These are phyloP conservation scores for Lasioglossum figueresi DNA, from an alignment of 2,888 invertebrate species.

Conservation along the genomic window DNA sequence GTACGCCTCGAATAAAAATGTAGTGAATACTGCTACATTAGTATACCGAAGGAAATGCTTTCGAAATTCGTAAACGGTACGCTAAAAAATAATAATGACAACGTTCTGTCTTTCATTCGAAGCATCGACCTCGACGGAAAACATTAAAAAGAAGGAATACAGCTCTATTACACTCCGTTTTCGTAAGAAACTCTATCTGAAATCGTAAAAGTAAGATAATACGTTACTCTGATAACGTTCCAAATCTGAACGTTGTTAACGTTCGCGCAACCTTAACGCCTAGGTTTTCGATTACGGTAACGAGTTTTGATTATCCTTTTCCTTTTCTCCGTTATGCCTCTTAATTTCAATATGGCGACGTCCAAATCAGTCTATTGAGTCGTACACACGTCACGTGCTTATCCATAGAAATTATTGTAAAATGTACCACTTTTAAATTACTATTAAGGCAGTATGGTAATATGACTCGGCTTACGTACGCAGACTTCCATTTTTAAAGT, in stretches of 20 bases:
- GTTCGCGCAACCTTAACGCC: conserved; percentile 61
- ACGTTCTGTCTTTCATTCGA: conserved; percentile 22
- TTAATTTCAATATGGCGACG: conserved; percentile 56
- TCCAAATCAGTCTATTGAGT: conserved; percentile 56
- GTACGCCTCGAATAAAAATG: conserved; percentile 22
- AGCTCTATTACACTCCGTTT: not conserved
- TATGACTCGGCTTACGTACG: conserved; percentile 78
- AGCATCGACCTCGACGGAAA: conserved; percentile 43
- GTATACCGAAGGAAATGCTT: conserved; percentile 51
- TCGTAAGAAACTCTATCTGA: conserved; percentile 47
- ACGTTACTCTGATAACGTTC: conserved; percentile 40
- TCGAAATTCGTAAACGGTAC: conserved; percentile 25
- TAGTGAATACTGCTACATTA: conserved; percentile 51
- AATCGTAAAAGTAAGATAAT: conserved; percentile 39
- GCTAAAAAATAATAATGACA: conserved; percentile 40
- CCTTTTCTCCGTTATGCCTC: conserved; percentile 36
- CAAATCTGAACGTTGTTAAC: conserved; percentile 36
- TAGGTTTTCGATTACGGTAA: conserved; percentile 69
- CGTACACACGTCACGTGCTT: conserved; percentile 51
- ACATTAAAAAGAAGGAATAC: conserved; percentile 5
- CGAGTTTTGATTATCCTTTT: conserved; percentile 68
- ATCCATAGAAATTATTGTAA: conserved; percentile 66
- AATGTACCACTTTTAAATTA: conserved; percentile 76
- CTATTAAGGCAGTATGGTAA: conserved; percentile 83
- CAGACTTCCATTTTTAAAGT: conserved; percentile 55